Evolutionary conservation across 2,888 invertebrate genomes (phyloP), one percentile per base, ranked within the genome.

Genomic region (Platypus cylindrus): DNA sequence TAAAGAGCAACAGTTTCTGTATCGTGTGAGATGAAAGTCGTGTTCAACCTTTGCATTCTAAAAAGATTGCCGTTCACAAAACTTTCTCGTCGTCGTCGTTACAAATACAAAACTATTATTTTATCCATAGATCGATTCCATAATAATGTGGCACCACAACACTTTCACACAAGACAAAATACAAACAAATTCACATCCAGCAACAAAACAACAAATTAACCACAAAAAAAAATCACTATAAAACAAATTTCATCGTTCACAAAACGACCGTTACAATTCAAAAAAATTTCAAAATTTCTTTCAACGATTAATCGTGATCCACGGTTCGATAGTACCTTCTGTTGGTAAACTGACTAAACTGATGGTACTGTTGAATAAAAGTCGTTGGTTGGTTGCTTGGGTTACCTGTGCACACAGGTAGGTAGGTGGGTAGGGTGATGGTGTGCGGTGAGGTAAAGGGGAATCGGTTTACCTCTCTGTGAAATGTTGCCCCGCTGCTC

Each of bases 11-110:
- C 41, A 43, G 44, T 40, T n/a, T n/a, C n/a, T 45, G 40, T 38
- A 37, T 41, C 46, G 47, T 44, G 44, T 33, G 30, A 33, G 43
- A 41, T 37, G 45, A 40, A 46, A 48, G 46, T 47, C 48, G 48
- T 49, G 48, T 45, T 39, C 41, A 46, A 42, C 45, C 48, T 46
- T 51, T 46, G 49, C 50, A 50, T 51, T 47, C 44, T 45, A 46
- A 45, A 46, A 44, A 38, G 43, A 39, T 40, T 34, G 32, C 38
- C 28, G 36, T 26, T 33, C 12, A 25, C 20, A 13, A 29, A 27
- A 30, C 37, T 37, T 37, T 33, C 33, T 24, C 33, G 22, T 3
- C 14, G 25, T n/a, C n/a, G n/a, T n/a, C n/a, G n/a, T n/a, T n/a
- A n/a, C n/a, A n/a, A n/a, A n/a, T n/a, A n/a, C n/a, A n/a, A n/a